Conservation (phyloP, 2,113 vertebrate genomes). For the Regulus satrapa region DNA sequence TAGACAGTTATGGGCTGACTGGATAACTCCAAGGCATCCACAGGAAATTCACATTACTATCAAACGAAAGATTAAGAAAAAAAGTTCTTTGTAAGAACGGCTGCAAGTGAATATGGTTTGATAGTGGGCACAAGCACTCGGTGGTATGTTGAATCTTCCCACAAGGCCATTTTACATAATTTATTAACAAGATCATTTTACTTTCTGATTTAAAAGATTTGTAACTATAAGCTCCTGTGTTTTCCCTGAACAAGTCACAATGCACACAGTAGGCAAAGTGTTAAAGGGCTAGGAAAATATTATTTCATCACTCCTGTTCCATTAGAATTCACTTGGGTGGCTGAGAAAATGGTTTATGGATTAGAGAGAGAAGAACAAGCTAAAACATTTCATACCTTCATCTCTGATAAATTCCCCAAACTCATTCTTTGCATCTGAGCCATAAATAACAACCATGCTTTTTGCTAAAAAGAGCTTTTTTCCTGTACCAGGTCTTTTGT, state of each 20-base stretch:
- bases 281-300: conserved; percentile 86
- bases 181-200: conserved; percentile 56
- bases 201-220: conserved; percentile 65
- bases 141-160: conserved; percentile 53
- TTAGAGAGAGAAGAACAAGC: conserved; percentile 86
- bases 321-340: conserved; percentile 90
- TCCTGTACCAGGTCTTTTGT: conserved; percentile 80
- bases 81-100: neutral
- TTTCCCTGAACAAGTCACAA: conserved; percentile 66
- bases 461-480: conserved; percentile 84
- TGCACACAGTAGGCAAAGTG: conserved; percentile 78
- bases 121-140: conserved; percentile 10
- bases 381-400: conserved; percentile 88
- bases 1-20: neutral
- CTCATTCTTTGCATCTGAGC: conserved; percentile 86
- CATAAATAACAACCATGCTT: conserved; percentile 86
- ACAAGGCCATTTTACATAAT: conserved; percentile 63
- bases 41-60: conserved; percentile 34
- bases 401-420: conserved; percentile 89
- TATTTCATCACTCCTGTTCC: conserved; percentile 86
- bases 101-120: conserved; percentile 37
- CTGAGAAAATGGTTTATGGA: conserved; percentile 89
- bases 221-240: conserved; percentile 61
- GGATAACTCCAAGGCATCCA: conserved; percentile 27
- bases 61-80: neutral